Percentiles rank a stretch among this genome's conserved stretches.
phyloP scores from a whole-genome alignment of 2,797 vertebrate species.

The Coregonus ussuriensis region DNA sequence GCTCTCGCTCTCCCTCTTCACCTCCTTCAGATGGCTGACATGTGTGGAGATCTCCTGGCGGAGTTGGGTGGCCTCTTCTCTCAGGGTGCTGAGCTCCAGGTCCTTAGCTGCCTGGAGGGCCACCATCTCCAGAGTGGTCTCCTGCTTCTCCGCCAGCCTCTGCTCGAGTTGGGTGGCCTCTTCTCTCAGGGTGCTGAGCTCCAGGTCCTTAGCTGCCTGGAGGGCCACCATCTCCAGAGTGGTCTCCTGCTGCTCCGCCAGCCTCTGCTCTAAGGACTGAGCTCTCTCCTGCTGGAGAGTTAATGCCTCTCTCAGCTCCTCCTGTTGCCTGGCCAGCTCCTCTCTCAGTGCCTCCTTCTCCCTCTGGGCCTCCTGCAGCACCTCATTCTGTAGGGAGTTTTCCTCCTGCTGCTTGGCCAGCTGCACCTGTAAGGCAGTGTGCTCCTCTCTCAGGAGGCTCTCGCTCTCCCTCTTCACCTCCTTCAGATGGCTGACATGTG shows the following conservation, averaged over 20 bases:
- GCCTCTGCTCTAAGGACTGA: constrained; percentile 20
- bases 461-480: not conserved
- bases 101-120: not conserved
- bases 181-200: constrained; percentile 15
- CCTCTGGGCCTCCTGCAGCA: constrained; percentile 48
- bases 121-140: not conserved
- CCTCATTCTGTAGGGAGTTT: constrained; percentile 41
- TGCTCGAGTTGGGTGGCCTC: constrained; percentile 51
- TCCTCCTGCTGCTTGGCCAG: constrained; percentile 47
- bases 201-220: not conserved
- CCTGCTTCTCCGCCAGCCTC: not conserved
- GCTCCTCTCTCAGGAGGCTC: constrained; percentile 35
- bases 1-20: not conserved
- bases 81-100: not conserved
- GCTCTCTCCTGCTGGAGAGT: constrained; percentile 44
- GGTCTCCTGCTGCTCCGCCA: not conserved
- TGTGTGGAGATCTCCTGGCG: not conserved
- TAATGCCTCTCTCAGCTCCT: not conserved
- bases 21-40: not conserved
- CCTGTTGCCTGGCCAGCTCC: not conserved
- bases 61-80: constrained; percentile 49
- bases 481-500: not conserved
- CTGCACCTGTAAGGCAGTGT: constrained; percentile 48
- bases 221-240: not conserved
- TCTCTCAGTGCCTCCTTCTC: constrained; percentile 52